Percentiles rank a stretch among this genome's conserved stretches.
Conservation (phyloP, 2,888 invertebrate genomes). For the Neoitamus cyanurus region DNA sequence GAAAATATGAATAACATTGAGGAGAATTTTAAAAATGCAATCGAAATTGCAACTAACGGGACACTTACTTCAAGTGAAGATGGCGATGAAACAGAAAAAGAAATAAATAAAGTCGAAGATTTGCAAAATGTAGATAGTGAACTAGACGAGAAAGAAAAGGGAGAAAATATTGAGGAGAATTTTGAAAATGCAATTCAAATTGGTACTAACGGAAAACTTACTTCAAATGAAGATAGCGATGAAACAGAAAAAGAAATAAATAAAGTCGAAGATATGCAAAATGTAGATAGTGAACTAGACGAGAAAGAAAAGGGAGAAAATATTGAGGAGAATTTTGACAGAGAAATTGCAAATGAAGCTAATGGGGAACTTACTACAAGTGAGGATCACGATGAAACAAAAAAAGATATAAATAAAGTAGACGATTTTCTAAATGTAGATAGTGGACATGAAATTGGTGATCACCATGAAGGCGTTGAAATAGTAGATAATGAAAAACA, state of each 20-base stretch:
- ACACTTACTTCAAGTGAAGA: too few species aligned
- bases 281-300: too few species aligned
- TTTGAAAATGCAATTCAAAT: too few species aligned
- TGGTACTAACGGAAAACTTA: too few species aligned
- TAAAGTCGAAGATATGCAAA: too few species aligned
- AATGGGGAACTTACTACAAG: slow-evolving; percentile 52
- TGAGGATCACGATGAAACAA: slow-evolving; percentile 53
- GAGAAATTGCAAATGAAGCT: background rate
- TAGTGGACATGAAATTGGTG: background rate
- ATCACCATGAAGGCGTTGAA: background rate
- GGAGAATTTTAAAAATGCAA: background rate
- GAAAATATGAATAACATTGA: slow-evolving; percentile 46
- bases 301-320: slow-evolving; percentile 53
- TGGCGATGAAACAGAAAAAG: slow-evolving; percentile 28
- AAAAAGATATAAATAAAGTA: background rate
- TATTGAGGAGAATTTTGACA: slow-evolving; percentile 17
- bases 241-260: too few species aligned
- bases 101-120: too few species aligned
- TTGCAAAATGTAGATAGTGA: too few species aligned
- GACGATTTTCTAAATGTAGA: background rate
- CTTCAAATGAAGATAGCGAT: slow-evolving; percentile 37
- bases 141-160: slow-evolving; percentile 50
- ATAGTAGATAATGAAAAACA: background rate
- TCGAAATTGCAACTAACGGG: too few species aligned
- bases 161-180: slow-evolving; percentile 51